phyloP scores from a whole-genome alignment of 2,113 vertebrate genomes.

The Stigmatopora nigra region DNA sequence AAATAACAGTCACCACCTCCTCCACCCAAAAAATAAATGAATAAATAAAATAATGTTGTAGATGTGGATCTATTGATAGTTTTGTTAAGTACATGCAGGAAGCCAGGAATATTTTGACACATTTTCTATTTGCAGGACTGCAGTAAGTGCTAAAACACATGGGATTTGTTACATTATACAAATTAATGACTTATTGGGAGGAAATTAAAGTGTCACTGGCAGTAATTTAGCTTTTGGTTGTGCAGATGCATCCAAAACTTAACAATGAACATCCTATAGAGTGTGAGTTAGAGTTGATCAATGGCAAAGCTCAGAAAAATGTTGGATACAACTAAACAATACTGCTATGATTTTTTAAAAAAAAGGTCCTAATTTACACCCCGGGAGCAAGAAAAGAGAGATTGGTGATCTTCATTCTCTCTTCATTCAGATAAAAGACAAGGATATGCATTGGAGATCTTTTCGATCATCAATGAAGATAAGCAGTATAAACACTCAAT shows the following conservation, averaged over 20 bases:
- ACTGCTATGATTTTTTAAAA: no score
- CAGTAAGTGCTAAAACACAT: background rate
- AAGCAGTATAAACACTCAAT: background rate
- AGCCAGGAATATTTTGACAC: background rate
- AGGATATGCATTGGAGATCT: no score
- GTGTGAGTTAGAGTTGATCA: no score
- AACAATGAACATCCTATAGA: no score
- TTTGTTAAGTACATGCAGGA: background rate
- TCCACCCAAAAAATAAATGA: background rate
- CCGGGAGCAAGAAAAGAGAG: no score
- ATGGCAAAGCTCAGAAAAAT: no score
- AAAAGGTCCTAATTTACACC: no score
- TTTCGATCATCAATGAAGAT: background rate
- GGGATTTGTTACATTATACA: background rate
- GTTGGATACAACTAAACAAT: no score
- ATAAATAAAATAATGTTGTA: slow-evolving; percentile 8
- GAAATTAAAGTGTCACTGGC: background rate
- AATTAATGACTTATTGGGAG: background rate
- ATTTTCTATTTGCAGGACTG: slow-evolving; percentile 2
- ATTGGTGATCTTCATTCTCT: no score
- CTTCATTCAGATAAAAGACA: no score
- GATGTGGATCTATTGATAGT: slow-evolving; percentile 6
- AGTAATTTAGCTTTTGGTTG: background rate
- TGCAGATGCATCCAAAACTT: background rate
- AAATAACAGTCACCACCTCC: background rate